Conservation (phyloP, 2,888 invertebrate species). For the Argyresthia goedartella region DNA sequence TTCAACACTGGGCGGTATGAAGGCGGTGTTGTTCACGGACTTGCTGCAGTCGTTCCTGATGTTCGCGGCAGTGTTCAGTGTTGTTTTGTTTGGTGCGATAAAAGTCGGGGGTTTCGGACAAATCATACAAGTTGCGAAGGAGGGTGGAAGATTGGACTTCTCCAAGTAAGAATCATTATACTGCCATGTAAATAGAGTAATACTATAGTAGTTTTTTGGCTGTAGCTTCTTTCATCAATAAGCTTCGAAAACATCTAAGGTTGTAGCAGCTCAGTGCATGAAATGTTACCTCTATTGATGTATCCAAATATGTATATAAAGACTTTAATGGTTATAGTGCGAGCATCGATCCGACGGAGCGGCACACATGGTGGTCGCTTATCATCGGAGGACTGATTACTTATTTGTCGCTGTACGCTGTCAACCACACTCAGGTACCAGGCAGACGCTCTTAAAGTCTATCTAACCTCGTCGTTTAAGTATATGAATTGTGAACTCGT, state of each 20-base stretch:
- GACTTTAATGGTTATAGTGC: conserved; percentile 63
- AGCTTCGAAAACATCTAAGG: no score
- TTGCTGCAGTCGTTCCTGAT: conserved; percentile 87
- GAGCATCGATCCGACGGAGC: conserved; percentile 82
- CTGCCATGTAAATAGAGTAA: no score
- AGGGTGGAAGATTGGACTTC: conserved; percentile 79
- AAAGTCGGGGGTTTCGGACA: conserved; percentile 77
- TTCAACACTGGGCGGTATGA: conserved; percentile 91
- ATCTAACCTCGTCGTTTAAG: no score
- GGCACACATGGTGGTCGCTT: conserved; percentile 88
- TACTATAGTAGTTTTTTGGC: no score
- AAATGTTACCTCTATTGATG: no score
- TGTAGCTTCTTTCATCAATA: no score
- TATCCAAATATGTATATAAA: no score
- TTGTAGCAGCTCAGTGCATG: no score
- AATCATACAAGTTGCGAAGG: conserved; percentile 79
- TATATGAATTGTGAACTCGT: no score
- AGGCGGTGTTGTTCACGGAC: conserved; percentile 90
- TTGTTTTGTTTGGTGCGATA: conserved; percentile 80
- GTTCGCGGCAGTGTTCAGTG: conserved; percentile 85
- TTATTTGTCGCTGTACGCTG: conserved; percentile 85
- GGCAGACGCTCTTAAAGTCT: no score
- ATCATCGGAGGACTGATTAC: conserved; percentile 85
- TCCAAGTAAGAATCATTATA: conserved; percentile 64
- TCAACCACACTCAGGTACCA: conserved; percentile 82